Evolutionary conservation across 2,888 invertebrate species (phyloP).

Genomic region (Eupithecia dodoneata): DNA sequence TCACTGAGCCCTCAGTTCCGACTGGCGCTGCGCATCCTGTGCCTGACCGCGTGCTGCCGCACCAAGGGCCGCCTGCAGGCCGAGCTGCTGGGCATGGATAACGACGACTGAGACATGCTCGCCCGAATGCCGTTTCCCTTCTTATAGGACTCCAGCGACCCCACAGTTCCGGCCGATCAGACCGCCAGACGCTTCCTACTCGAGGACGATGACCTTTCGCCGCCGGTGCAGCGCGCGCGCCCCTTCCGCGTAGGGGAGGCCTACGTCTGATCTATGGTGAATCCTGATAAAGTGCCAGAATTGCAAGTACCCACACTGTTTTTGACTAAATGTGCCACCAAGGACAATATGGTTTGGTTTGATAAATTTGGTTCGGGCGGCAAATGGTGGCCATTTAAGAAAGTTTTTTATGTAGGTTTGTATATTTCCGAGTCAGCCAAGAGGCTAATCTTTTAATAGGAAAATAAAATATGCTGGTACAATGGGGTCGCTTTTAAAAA

Average conservation of each 20-base stretch:
- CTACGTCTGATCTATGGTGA: conserved; percentile 34
- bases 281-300: conserved; percentile 35
- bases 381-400: conserved; percentile 33
- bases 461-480: conserved; percentile 26
- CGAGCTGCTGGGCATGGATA: conserved; percentile 93
- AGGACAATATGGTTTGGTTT: conserved; percentile 33
- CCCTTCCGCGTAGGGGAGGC: conserved; percentile 40
- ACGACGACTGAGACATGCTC: conserved; percentile 87
- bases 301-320: conserved; percentile 34
- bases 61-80: conserved; percentile 93
- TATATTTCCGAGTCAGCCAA: conserved; percentile 16
- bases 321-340: conserved; percentile 34
- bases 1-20: conserved; percentile 97
- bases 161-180: conserved; percentile 33
- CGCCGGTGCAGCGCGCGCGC: conserved; percentile 22
- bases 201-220: conserved; percentile 26
- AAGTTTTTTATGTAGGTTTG: not conserved
- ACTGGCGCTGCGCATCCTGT: conserved; percentile 93
- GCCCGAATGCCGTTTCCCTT: conserved; percentile 42
- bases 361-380: conserved; percentile 32
- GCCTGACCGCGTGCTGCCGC: conserved; percentile 94
- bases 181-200: conserved; percentile 25
- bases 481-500: conserved; percentile 34
- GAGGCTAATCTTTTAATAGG: conserved; percentile 17
- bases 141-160: conserved; percentile 46